Percentiles rank a stretch among this genome's conserved stretches.
These are phyloP conservation scores for Myrmecobius fasciatus DNA, from an alignment of 2,113 vertebrate genomes.

Conservation along the genomic window DNA sequence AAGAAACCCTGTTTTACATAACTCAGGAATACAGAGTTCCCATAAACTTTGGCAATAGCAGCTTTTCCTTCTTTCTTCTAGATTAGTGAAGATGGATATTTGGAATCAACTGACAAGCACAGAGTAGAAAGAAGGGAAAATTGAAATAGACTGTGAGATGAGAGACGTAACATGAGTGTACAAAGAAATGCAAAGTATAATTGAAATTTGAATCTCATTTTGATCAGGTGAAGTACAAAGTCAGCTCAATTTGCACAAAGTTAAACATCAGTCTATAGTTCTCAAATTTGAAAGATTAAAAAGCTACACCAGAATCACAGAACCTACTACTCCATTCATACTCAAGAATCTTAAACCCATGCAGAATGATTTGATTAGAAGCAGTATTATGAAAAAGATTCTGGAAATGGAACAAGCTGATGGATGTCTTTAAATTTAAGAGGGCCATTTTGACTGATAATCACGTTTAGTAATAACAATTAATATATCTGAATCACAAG, in stretches of 20 bases:
- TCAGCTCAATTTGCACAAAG: background rate
- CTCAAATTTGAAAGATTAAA: background rate
- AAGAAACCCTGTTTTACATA: constrained; percentile 10
- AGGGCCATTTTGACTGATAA: background rate
- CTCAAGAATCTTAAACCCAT: background rate
- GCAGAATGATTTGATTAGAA: background rate
- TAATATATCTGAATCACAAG: background rate
- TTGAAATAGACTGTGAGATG: background rate
- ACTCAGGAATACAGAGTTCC: constrained; percentile 34
- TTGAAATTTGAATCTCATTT: background rate
- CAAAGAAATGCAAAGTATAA: constrained; percentile 20
- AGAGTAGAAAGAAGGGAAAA: background rate
- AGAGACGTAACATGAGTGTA: background rate
- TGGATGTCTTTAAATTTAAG: background rate
- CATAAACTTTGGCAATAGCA: constrained; percentile 40
- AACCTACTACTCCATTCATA: background rate
- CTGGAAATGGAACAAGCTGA: background rate
- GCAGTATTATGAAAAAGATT: background rate
- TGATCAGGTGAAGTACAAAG: background rate
- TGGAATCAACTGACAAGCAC: constrained; percentile 16
- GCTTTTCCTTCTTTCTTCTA: background rate
- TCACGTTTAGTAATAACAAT: background rate
- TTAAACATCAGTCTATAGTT: background rate
- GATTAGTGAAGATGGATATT: constrained; percentile 35
- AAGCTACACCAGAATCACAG: background rate